Percentiles rank a stretch among this genome's conserved stretches.
Conservation (phyloP, 2,888 invertebrate genomes). For the Drosophila dives region DNA sequence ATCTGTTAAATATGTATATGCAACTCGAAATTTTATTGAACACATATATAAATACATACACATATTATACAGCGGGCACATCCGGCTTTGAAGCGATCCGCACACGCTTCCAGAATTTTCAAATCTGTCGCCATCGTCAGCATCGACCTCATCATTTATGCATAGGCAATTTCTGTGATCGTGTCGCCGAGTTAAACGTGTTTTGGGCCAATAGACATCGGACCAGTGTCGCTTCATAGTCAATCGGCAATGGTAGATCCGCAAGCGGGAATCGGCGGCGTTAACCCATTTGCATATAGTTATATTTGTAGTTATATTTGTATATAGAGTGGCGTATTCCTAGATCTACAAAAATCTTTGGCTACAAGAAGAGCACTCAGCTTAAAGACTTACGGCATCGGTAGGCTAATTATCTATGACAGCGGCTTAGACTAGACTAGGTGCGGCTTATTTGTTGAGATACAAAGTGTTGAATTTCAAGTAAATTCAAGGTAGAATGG, state of each 20-base stretch:
- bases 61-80: slow-evolving; percentile 32
- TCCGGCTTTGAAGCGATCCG: slow-evolving; percentile 53
- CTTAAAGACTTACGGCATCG: slow-evolving; percentile 35
- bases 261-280: slow-evolving; percentile 36
- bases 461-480: slow-evolving; percentile 32
- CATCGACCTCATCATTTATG: slow-evolving; percentile 58
- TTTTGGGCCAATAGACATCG: slow-evolving; percentile 47
- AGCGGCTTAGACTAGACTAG: slow-evolving; percentile 19
- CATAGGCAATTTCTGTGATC: slow-evolving; percentile 58
- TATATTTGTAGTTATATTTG: background rate
- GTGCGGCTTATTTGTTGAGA: slow-evolving; percentile 43
- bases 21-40: slow-evolving; percentile 21
- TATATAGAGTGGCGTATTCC: slow-evolving; percentile 53
- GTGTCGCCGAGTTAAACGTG: slow-evolving; percentile 58
- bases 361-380: slow-evolving; percentile 1
- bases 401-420: slow-evolving; percentile 9
- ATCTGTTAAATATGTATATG: slow-evolving; percentile 55
- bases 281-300: slow-evolving; percentile 43
- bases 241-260: slow-evolving; percentile 14
- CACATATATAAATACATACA: background rate
- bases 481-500: slow-evolving; percentile 11
- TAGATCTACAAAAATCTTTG: slow-evolving; percentile 31
- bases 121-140: slow-evolving; percentile 48
- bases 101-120: slow-evolving; percentile 69
- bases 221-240: slow-evolving; percentile 10